A percentile compares a stretch with the other conserved stretches of the same genome.
These are phyloP conservation scores for Petrocephalus schoutedeni DNA, from an alignment of 2,797 vertebrate species.

Conservation along the genomic window DNA sequence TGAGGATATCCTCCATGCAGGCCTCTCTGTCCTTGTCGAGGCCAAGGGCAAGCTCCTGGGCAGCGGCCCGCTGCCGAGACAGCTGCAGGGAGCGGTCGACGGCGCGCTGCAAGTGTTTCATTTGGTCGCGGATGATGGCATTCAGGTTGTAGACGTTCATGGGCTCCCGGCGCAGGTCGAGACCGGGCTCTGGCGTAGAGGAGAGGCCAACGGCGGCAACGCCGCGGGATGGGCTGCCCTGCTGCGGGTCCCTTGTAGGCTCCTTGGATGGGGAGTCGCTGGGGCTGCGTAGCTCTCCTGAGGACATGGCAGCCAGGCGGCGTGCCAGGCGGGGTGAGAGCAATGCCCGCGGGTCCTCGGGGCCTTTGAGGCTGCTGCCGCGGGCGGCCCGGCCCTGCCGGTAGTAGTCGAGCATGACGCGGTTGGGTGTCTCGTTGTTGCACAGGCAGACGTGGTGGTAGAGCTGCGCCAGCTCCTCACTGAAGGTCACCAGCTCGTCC, in stretches of 20 bases:
- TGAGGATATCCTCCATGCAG: slow-evolving; percentile 92
- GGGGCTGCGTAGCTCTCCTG: slow-evolving; percentile 69
- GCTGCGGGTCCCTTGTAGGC: slow-evolving; percentile 60
- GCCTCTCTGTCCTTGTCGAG: slow-evolving; percentile 90
- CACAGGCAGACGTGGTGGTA: slow-evolving; percentile 96
- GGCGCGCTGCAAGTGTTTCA: slow-evolving; percentile 90
- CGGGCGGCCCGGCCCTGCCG: slow-evolving; percentile 74
- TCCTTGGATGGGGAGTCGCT: slow-evolving; percentile 69
- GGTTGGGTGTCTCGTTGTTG: slow-evolving; percentile 93
- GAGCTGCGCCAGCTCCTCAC: slow-evolving; percentile 91
- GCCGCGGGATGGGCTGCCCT: slow-evolving; percentile 62
- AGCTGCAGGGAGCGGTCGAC: slow-evolving; percentile 87
- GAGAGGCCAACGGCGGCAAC: slow-evolving; percentile 68
- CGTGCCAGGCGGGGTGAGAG: slow-evolving; percentile 65
- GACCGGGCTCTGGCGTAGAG: slow-evolving; percentile 71
- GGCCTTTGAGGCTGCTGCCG: slow-evolving; percentile 62
- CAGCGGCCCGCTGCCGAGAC: slow-evolving; percentile 83
- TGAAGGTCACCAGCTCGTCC: slow-evolving; percentile 87
- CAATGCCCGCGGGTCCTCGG: slow-evolving; percentile 66
- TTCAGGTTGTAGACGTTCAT: slow-evolving; percentile 96
- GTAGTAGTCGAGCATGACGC: slow-evolving; percentile 96
- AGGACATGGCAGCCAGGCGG: slow-evolving; percentile 51
- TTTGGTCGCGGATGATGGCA: slow-evolving; percentile 93
- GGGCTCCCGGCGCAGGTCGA: slow-evolving; percentile 85
- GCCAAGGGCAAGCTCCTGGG: slow-evolving; percentile 79